Conservation (phyloP, 2,113 vertebrate species). For the Nycticebus coucang region DNA sequence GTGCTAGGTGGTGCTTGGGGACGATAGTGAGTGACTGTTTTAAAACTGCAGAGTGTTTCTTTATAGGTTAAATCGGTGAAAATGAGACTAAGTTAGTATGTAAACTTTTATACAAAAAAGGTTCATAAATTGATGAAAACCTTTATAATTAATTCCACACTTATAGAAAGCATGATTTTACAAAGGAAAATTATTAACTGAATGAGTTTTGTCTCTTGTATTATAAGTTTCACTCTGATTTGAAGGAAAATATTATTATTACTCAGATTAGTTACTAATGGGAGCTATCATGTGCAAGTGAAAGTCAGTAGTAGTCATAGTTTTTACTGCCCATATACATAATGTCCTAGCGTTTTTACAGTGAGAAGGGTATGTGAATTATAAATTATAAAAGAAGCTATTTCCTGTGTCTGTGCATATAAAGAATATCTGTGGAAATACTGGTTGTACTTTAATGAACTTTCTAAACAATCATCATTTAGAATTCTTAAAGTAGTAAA, state of each 20-base stretch:
- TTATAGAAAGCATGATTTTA: constrained; percentile 10
- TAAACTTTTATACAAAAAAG: constrained; percentile 16
- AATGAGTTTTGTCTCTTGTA: constrained; percentile 41
- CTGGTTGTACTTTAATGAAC: not conserved
- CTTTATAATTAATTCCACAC: not conserved
- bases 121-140: not conserved
- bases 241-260: not conserved
- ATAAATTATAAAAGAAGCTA: not conserved
- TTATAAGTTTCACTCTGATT: not conserved
- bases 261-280: constrained; percentile 1
- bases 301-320: constrained; percentile 1
- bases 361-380: not conserved
- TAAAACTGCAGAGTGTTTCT: not conserved
- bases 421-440: not conserved
- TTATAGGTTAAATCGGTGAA: not conserved
- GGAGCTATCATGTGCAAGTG: not conserved
- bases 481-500: not conserved
- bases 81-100: not conserved
- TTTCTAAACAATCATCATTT: not conserved
- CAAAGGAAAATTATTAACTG: not conserved
- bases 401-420: not conserved
- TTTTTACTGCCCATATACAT: constrained; percentile 6
- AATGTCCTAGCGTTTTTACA: constrained; percentile 20
- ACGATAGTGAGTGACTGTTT: not conserved
- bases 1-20: not conserved